These are phyloP conservation scores for Heterohyrax brucei DNA, from an alignment of 2,797 vertebrate species.

Conservation along the genomic window DNA sequence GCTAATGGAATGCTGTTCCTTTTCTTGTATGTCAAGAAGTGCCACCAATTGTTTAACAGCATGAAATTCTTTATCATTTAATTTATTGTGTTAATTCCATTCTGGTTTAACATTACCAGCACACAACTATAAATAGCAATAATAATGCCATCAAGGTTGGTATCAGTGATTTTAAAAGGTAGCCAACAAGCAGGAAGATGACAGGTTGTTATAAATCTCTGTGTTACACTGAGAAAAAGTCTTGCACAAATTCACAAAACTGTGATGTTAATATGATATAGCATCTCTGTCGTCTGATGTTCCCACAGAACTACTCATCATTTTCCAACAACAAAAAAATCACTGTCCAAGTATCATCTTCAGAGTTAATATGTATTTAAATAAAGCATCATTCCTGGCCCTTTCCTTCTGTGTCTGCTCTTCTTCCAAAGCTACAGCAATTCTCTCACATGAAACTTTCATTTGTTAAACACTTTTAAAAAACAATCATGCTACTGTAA, in stretches of 20 bases:
- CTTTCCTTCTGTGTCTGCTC: not conserved
- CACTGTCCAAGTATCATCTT: constrained; percentile 64
- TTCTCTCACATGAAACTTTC: constrained; percentile 36
- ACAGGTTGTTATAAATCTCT: constrained; percentile 87
- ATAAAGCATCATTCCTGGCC: not conserved
- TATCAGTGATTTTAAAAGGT: constrained; percentile 87
- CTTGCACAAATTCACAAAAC: constrained; percentile 86
- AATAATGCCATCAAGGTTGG: constrained; percentile 87
- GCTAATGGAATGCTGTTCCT: constrained; percentile 84
- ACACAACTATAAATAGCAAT: constrained; percentile 87
- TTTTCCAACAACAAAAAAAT: constrained; percentile 84
- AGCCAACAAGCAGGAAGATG: constrained; percentile 79
- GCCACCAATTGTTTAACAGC: constrained; percentile 87
- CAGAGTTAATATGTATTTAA: constrained; percentile 49
- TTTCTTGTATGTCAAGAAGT: constrained; percentile 86
- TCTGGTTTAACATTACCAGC: constrained; percentile 86
- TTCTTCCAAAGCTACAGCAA: constrained; percentile 41
- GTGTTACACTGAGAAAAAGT: constrained; percentile 86
- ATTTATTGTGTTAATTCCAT: constrained; percentile 90
- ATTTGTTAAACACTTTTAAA: constrained; percentile 34
- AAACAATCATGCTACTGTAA: not conserved
- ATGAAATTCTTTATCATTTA: constrained; percentile 89
- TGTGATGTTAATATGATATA: constrained; percentile 86
- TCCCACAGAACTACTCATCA: constrained; percentile 86
- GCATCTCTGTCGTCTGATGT: constrained; percentile 85